Conservation (phyloP, 2,888 invertebrate species). For the Helleia helle region DNA sequence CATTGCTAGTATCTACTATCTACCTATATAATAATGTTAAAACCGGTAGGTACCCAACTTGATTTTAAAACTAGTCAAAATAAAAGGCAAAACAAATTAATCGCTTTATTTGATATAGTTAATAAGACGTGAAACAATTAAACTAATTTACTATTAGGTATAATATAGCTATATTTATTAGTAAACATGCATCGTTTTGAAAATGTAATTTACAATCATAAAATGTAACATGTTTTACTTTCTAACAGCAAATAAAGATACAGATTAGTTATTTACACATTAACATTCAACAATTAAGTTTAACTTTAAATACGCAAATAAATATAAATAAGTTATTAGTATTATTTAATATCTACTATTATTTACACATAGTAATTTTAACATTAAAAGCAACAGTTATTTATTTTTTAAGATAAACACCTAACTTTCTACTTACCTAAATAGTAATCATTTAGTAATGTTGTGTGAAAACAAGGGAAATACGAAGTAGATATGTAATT, state of each 20-base stretch:
- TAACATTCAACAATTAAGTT: constrained; percentile 7
- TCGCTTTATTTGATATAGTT: not conserved
- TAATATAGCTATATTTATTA: not conserved
- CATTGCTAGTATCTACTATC: too few relatives aligned
- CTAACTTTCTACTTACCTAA: not conserved
- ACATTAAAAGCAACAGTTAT: not conserved
- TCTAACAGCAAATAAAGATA: not conserved
- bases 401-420: not conserved
- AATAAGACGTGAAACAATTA: not conserved
- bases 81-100: constrained; percentile 2
- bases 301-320: not conserved
- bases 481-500: not conserved
- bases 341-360: not conserved
- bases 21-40: too few relatives aligned
- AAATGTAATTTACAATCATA: constrained; percentile 3
- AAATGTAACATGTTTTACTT: not conserved
- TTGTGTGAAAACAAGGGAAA: not conserved
- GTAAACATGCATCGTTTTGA: not conserved
- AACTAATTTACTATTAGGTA: not conserved
- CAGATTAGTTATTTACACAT: constrained; percentile 1
- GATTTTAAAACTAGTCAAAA: too few relatives aligned
- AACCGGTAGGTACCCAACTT: too few relatives aligned
- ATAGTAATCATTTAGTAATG: not conserved
- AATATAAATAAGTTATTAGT: not conserved
- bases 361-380: not conserved